Conservation (phyloP, 2,797 vertebrate species). For the Schizothorax lantsangensis region DNA sequence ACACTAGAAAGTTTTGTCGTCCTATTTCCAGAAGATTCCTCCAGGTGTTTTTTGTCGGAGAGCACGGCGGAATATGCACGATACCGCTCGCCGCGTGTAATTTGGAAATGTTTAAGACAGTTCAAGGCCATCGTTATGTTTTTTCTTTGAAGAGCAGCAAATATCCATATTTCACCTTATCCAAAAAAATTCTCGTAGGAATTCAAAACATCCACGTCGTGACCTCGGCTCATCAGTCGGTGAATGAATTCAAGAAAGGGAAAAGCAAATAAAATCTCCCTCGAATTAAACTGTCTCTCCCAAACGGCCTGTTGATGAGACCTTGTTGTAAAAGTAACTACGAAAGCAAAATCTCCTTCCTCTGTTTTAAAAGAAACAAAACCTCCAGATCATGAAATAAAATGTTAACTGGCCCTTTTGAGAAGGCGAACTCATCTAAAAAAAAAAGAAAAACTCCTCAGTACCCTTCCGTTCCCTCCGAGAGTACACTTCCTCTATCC, state of each 20-base stretch:
- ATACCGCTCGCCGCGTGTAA: slow-evolving; percentile 68
- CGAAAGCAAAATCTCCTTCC: slow-evolving; percentile 51
- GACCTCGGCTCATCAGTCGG: slow-evolving; percentile 76
- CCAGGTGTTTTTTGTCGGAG: slow-evolving; percentile 65
- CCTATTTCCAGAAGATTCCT: slow-evolving; percentile 82
- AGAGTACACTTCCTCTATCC: slow-evolving; percentile 62
- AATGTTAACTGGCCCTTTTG: slow-evolving; percentile 75
- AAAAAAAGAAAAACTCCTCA: slow-evolving; percentile 67
- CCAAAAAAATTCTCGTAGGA: slow-evolving; percentile 71
- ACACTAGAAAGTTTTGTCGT: slow-evolving; percentile 85
- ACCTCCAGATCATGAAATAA: slow-evolving; percentile 57
- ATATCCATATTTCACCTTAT: slow-evolving; percentile 83
- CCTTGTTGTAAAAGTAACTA: slow-evolving; percentile 65
- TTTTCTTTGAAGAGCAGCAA: slow-evolving; percentile 87
- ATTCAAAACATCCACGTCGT: slow-evolving; percentile 73
- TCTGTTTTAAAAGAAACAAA: slow-evolving; percentile 62
- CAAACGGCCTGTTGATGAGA: slow-evolving; percentile 66
- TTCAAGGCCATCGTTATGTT: slow-evolving; percentile 85
- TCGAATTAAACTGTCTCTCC: slow-evolving; percentile 61
- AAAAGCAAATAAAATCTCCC: slow-evolving; percentile 54
- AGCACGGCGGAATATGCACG: slow-evolving; percentile 54
- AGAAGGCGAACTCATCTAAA: slow-evolving; percentile 55
- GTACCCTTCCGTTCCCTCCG: slow-evolving; percentile 67
- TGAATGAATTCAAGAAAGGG: slow-evolving; percentile 64
- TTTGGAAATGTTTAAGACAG: slow-evolving; percentile 87